These are phyloP conservation scores for Microctonus aethiopoides DNA, from an alignment of 2,888 invertebrate genomes.

Conservation along the genomic window DNA sequence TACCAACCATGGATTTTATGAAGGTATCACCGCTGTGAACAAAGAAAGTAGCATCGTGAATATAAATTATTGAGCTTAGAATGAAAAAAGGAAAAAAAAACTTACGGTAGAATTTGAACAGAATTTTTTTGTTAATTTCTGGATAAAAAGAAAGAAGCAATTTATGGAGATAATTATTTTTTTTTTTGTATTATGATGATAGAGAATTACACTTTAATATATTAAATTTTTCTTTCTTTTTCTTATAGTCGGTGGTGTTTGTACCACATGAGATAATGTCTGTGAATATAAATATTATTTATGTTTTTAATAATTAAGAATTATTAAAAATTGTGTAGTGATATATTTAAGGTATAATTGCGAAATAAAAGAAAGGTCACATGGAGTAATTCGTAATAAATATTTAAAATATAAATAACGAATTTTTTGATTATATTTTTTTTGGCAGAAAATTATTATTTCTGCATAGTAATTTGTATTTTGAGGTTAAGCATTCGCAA, in stretches of 20 bases:
- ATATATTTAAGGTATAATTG: background rate
- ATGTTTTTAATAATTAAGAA: background rate
- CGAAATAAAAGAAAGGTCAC: background rate
- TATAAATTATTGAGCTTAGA: slow-evolving; percentile 43
- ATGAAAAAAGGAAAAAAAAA: slow-evolving; percentile 15
- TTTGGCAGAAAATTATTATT: background rate
- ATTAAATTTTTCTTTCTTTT: background rate
- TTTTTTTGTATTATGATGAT: background rate
- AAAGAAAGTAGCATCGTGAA: background rate
- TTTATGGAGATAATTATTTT: background rate
- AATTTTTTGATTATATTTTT: background rate
- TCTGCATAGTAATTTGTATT: background rate
- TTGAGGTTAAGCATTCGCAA: too few species aligned
- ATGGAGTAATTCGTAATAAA: too few species aligned
- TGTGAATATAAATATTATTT: slow-evolving; percentile 20
- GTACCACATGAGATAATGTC: background rate
- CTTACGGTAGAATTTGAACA: background rate
- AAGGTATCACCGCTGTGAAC: slow-evolving; percentile 57
- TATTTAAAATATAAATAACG: background rate
- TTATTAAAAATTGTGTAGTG: background rate
- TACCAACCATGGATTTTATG: slow-evolving; percentile 49
- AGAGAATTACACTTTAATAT: background rate
- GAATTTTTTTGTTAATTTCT: background rate
- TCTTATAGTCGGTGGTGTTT: background rate
- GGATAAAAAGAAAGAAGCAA: background rate